A percentile compares a stretch with the other conserved stretches of the same genome.
phyloP scores from a whole-genome alignment of 2,113 vertebrate species.

The Cyanocitta stelleri region DNA sequence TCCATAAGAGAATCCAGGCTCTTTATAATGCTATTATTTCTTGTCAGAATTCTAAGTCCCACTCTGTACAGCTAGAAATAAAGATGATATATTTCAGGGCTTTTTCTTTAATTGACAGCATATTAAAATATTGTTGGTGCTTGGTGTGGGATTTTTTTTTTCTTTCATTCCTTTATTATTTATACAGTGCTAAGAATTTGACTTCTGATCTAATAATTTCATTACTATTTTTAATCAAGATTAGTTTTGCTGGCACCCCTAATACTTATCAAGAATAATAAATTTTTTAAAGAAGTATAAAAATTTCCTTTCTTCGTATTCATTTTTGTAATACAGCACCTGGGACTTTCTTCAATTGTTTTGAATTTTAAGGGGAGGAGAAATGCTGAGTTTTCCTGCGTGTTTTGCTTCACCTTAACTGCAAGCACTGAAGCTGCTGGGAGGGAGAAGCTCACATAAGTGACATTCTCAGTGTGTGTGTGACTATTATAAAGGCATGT shows the following conservation, averaged over 20 bases:
- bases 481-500: rapidly evolving
- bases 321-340: background rate
- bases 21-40: background rate
- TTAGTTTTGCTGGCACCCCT: background rate
- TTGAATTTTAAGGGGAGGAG: background rate
- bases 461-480: rapidly evolving
- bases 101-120: background rate
- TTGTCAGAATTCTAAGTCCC: background rate
- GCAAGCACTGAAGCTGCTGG: background rate
- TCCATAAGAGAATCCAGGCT: background rate
- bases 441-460: background rate
- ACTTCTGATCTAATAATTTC: background rate
- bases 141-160: background rate
- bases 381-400: background rate
- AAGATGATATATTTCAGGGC: background rate
- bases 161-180: background rate
- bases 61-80: background rate
- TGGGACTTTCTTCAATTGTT: background rate
- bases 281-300: background rate
- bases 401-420: background rate
- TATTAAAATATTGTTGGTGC: background rate
- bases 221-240: background rate
- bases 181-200: background rate
- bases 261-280: background rate
- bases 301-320: background rate